phyloP scores from a whole-genome alignment of 1,140 invertebrate genomes.

The Cydia pomonella region DNA sequence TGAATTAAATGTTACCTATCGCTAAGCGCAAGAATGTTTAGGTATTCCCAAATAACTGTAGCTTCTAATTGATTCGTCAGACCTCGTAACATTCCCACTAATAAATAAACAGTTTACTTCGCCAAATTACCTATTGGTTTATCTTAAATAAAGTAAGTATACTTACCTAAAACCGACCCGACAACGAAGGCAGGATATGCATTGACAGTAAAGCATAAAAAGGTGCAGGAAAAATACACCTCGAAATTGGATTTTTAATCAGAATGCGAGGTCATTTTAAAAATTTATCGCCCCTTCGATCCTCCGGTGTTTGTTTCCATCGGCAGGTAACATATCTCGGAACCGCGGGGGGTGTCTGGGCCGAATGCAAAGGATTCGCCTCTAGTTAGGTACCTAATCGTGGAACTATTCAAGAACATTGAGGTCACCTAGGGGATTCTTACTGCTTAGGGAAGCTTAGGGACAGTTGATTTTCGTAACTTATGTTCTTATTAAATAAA shows the following conservation, averaged over 20 bases:
- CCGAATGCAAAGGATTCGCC: constrained; percentile 51
- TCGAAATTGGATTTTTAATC: constrained; percentile 70
- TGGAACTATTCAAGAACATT: background rate
- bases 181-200: constrained; percentile 13
- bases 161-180: background rate
- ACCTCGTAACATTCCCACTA: background rate
- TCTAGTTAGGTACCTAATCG: background rate
- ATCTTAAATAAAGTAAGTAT: background rate
- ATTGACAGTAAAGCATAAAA: constrained; percentile 13
- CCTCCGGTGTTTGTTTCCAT: constrained; percentile 70
- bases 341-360: constrained; percentile 67
- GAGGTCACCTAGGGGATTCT: background rate
- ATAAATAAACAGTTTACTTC: background rate
- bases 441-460: background rate
- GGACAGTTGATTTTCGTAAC: background rate
- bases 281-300: constrained; percentile 69
- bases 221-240: constrained; percentile 33
- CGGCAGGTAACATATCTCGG: constrained; percentile 70
- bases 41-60: background rate
- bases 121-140: background rate
- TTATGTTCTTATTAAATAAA: background rate
- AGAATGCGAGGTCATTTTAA: constrained; percentile 59
- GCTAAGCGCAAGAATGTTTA: background rate
- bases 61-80: background rate
- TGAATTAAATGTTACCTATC: too few relatives aligned